Base-by-base conservation (phyloP, 2,888 invertebrate genomes). In the Seira ritae region DNA sequence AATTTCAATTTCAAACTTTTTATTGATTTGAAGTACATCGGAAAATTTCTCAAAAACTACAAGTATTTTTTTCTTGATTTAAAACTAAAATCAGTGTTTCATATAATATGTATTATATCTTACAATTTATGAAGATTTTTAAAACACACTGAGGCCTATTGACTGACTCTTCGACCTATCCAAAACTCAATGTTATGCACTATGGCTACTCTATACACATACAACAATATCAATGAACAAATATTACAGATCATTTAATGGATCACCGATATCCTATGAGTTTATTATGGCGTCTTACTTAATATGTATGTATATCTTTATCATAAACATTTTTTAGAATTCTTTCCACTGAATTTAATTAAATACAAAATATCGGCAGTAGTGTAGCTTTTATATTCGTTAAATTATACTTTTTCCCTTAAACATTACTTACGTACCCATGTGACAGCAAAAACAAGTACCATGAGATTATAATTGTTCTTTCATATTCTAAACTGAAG, bases 341-440 rank as follows among this genome's bases (percentile, higher is more conserved):
- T 31, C 31, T 31, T 31, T 31, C 8, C 31, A 31, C 2, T 31
- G 31, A 31, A 31, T 31, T 31, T 15, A n/a, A 62, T 37, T 55
- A 46, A 65, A 75, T 81, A 81, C 80, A 81, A 81, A 81, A 81
- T 75, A 75, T 75, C 80, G 80, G 80, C 80, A 81, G 80, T 81
- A 75, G 75, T 75, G 80, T 81, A 81, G 80, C 80, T 68, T 74
- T 50, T 62, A 22, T 62, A 22, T 55, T 55, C 3, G 20, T 20
- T 1, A 20, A 6, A 20, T 62, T 62, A 20, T 50, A 8, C 12
- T 2, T 50, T 12, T 50, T 12, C 50, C 15, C 8, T 8, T 31
- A 31, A 31, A 31, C 62, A n/a, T 10, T n/a, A 60, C n/a, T n/a
- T n/a, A 62, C 12, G 62, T 20, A 20, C 20, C 55, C 62, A 62